These are phyloP conservation scores for Hypsopygia costalis DNA, from an alignment of 2,888 invertebrate species.

Conservation along the genomic window DNA sequence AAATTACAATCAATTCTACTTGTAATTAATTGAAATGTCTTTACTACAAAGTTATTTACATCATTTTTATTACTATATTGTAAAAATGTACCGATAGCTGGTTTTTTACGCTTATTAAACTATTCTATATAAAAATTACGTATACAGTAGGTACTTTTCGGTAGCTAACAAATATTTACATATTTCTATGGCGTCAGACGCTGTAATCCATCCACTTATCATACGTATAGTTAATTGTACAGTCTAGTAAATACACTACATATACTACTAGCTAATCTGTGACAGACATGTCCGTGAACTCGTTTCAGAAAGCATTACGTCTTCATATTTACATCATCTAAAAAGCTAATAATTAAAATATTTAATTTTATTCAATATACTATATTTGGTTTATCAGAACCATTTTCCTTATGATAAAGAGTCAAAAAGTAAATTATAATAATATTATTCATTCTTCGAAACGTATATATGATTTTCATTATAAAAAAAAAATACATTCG, in stretches of 20 bases:
- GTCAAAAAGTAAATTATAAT: no score
- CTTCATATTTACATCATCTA: conserved; percentile 2
- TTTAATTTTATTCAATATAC: background rate
- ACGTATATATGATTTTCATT: no score
- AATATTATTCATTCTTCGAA: no score
- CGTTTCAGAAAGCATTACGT: background rate
- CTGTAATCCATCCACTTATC: background rate
- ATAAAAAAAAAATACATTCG: no score
- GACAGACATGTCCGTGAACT: no score
- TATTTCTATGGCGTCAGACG: conserved; percentile 4
- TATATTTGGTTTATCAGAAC: conserved; percentile 3
- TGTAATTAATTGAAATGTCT: background rate
- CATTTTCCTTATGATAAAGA: background rate
- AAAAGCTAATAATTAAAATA: conserved; percentile 1
- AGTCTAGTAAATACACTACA: no score
- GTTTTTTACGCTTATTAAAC: background rate
- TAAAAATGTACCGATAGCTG: background rate
- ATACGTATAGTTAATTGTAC: no score
- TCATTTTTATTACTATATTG: background rate
- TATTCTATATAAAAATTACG: conserved; percentile 5
- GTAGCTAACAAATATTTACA: conserved; percentile 2
- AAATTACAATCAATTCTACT: background rate
- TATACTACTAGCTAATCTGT: no score
- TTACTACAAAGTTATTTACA: background rate
- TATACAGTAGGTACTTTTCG: conserved; percentile 7